Percentiles rank a stretch among this genome's conserved stretches.
These are phyloP conservation scores for Cotesia chilonis DNA, from an alignment of 1,140 invertebrate genomes.

Conservation along the genomic window DNA sequence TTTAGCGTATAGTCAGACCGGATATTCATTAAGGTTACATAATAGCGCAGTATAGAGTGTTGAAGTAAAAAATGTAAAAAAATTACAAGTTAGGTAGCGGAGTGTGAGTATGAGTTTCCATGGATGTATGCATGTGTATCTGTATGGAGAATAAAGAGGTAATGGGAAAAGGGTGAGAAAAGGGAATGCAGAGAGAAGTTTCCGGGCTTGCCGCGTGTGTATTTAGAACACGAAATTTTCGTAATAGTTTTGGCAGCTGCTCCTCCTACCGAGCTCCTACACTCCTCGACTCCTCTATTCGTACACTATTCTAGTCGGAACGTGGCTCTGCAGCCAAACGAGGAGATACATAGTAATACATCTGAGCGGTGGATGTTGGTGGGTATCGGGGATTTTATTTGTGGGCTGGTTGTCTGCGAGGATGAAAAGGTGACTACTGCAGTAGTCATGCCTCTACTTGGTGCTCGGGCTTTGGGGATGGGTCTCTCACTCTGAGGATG, in stretches of 20 bases:
- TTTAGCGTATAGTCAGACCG: conserved; percentile 10
- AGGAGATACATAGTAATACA: conserved; percentile 10
- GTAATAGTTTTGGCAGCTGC: conserved; percentile 58
- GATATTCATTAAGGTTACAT: background rate
- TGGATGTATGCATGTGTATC: too few species aligned
- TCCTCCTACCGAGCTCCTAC: conserved; percentile 26
- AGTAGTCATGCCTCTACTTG: too few species aligned
- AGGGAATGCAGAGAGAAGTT: conserved; percentile 9
- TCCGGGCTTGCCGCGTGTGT: conserved; percentile 13
- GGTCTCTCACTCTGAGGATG: conserved; percentile 17
- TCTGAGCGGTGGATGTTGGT: background rate
- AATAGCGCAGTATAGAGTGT: background rate
- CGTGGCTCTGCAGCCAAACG: conserved; percentile 10
- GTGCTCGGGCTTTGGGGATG: background rate
- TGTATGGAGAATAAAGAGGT: background rate
- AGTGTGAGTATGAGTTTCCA: too few species aligned
- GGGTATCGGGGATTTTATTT: too few species aligned
- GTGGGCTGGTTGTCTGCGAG: background rate
- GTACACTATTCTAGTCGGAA: background rate
- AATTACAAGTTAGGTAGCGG: too few species aligned
- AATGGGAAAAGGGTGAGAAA: conserved; percentile 7
- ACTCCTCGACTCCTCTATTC: too few species aligned
- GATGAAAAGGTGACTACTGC: conserved; percentile 5
- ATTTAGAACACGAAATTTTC: conserved; percentile 15
- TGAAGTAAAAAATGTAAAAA: background rate